phyloP scores from a whole-genome alignment of 1,140 invertebrate species.

The Zaprionus gabonicus region DNA sequence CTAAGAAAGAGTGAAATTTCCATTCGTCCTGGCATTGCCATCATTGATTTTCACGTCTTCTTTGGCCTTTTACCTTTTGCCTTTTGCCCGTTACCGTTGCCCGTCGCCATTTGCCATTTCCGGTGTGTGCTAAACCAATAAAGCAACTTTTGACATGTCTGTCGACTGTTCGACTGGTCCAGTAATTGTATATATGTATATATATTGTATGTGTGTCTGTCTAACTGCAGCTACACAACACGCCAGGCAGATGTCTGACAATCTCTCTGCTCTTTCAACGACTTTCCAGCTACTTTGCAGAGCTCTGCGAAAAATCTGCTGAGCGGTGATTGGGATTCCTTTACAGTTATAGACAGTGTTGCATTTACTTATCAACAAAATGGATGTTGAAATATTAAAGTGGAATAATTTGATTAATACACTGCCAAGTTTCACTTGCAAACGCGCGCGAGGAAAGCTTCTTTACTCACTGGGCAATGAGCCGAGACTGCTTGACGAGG shows the following conservation, averaged over 20 bases:
- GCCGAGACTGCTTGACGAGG: no score
- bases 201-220: conserved; percentile 6
- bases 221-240: neutral
- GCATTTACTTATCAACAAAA: no score
- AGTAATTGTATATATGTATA: conserved; percentile 52
- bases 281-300: neutral
- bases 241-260: neutral
- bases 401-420: no score
- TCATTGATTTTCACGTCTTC: conserved; percentile 44
- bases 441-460: no score
- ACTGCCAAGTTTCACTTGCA: no score
- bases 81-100: conserved; percentile 16
- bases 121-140: conserved; percentile 76
- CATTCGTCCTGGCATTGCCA: conserved; percentile 8
- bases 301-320: neutral
- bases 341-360: neutral
- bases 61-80: conserved; percentile 17
- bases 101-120: conserved; percentile 56
- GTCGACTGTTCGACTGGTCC: conserved; percentile 52
- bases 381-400: no score
- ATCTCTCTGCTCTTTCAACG: no score
- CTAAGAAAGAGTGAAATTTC: conserved; percentile 2
- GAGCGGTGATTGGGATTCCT: neutral
- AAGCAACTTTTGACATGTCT: conserved; percentile 76
- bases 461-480: no score